phyloP scores from a whole-genome alignment of 1,140 invertebrate genomes.

The Drosophila insularis region DNA sequence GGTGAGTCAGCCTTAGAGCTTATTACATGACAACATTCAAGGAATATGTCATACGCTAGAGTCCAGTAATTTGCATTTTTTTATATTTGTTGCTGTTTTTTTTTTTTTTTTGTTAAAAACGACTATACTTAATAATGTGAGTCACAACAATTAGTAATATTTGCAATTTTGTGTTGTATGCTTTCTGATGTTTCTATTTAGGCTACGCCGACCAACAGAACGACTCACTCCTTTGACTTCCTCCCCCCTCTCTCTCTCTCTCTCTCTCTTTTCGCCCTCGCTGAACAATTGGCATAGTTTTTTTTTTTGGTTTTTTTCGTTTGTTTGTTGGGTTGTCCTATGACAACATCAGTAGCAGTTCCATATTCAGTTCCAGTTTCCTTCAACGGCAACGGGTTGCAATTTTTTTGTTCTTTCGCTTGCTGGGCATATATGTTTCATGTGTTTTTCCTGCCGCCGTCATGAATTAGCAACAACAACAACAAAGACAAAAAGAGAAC shows the following conservation, averaged over 20 bases:
- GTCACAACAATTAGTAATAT: conserved; percentile 13
- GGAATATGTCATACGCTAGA: conserved; percentile 1
- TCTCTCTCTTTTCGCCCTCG: too few species aligned
- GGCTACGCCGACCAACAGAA: background rate
- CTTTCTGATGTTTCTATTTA: conserved; percentile 14
- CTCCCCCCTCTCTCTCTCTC: too few species aligned
- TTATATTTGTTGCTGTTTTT: too few species aligned
- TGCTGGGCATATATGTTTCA: conserved; percentile 9
- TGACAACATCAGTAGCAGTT: conserved; percentile 19
- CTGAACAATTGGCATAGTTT: conserved; percentile 51
- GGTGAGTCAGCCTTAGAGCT: conserved; percentile 4
- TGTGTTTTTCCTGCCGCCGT: conserved; percentile 8
- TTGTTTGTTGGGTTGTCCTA: conserved; percentile 20
- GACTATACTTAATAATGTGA: conserved; percentile 13
- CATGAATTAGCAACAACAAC: conserved; percentile 50
- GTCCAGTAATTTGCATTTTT: conserved; percentile 15
- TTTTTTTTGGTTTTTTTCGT: conserved; percentile 40
- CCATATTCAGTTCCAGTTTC: conserved; percentile 1
- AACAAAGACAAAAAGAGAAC: conserved; percentile 20
- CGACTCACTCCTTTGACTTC: too few species aligned
- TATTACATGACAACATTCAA: conserved; percentile 11
- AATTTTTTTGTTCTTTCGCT: conserved; percentile 1
- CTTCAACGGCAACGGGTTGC: too few species aligned
- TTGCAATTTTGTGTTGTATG: conserved; percentile 9
- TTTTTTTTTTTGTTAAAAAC: background rate